Evolutionary conservation across 2,888 invertebrate species (phyloP).

Genomic region (Epinotia nisella): DNA sequence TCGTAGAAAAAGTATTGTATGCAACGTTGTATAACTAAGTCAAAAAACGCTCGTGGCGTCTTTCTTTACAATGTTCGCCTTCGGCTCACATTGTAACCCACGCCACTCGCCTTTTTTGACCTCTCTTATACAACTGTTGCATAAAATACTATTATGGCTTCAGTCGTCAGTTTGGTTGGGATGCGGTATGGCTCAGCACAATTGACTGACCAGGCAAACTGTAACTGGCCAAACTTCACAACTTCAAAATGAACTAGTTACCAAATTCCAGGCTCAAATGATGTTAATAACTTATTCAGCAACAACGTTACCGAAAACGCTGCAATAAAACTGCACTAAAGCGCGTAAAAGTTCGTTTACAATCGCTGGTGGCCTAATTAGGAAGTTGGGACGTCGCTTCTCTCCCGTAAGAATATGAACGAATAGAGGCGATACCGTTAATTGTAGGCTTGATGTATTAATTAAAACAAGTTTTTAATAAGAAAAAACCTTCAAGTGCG

Average conservation of each 20-base stretch:
- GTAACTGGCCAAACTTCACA: not conserved
- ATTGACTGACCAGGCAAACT: not conserved
- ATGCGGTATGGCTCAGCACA: not conserved
- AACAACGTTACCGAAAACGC: constrained; percentile 43
- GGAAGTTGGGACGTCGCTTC: constrained; percentile 65
- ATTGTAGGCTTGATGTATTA: not conserved
- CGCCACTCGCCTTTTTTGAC: no score
- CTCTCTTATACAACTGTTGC: no score
- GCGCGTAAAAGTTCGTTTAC: constrained; percentile 57
- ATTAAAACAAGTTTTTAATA: no score
- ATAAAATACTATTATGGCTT: no score
- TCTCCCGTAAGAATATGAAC: constrained; percentile 21
- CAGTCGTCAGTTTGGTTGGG: no score
- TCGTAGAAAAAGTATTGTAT: no score
- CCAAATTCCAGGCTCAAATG: constrained; percentile 30
- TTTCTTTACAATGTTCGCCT: no score
- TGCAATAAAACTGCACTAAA: constrained; percentile 44
- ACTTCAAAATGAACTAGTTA: constrained; percentile 25
- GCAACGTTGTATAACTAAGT: no score
- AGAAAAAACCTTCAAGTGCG: no score
- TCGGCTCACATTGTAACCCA: no score
- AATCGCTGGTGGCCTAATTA: constrained; percentile 71
- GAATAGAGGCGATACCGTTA: constrained; percentile 14
- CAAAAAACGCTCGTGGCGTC: no score
- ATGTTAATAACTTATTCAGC: constrained; percentile 42